phyloP scores from a whole-genome alignment of 2,888 invertebrate genomes.

The Watsonalla cultraria region DNA sequence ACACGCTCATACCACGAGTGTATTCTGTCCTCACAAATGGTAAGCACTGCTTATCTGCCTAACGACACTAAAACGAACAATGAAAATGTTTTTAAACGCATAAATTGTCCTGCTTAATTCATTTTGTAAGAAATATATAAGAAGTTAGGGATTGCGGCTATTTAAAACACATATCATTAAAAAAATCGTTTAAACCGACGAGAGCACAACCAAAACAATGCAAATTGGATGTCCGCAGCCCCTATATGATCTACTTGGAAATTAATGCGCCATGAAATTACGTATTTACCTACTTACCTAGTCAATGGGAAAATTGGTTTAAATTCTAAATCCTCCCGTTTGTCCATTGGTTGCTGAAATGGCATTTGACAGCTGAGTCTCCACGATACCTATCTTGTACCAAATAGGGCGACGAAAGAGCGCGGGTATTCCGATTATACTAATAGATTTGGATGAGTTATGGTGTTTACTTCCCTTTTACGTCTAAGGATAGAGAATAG shows the following conservation, averaged over 20 bases:
- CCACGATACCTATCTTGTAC: slow-evolving; percentile 6
- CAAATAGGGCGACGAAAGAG: slow-evolving; percentile 4
- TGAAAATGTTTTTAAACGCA: too few relatives aligned
- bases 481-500: not conserved
- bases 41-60: too few relatives aligned
- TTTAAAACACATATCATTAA: not conserved
- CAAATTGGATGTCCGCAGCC: slow-evolving; percentile 37
- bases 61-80: too few relatives aligned
- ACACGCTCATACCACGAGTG: too few relatives aligned
- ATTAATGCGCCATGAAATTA: slow-evolving; percentile 72
- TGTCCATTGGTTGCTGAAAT: slow-evolving; percentile 57
- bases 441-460: slow-evolving; percentile 21
- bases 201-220: slow-evolving; percentile 25
- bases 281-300: slow-evolving; percentile 73
- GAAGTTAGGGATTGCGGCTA: too few relatives aligned
- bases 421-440: slow-evolving; percentile 23
- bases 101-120: too few relatives aligned
- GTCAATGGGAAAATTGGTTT: slow-evolving; percentile 71
- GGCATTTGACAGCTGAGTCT: slow-evolving; percentile 51
- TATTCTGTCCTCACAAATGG: too few relatives aligned
- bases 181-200: not conserved
- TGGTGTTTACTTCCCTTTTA: slow-evolving; percentile 6
- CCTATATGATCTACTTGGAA: slow-evolving; percentile 55
- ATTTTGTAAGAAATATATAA: too few relatives aligned
- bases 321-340: slow-evolving; percentile 49